A percentile compares a stretch with the other conserved stretches of the same genome.
phyloP scores from a whole-genome alignment of 1,140 invertebrate genomes.

The Danaus plexippus region DNA sequence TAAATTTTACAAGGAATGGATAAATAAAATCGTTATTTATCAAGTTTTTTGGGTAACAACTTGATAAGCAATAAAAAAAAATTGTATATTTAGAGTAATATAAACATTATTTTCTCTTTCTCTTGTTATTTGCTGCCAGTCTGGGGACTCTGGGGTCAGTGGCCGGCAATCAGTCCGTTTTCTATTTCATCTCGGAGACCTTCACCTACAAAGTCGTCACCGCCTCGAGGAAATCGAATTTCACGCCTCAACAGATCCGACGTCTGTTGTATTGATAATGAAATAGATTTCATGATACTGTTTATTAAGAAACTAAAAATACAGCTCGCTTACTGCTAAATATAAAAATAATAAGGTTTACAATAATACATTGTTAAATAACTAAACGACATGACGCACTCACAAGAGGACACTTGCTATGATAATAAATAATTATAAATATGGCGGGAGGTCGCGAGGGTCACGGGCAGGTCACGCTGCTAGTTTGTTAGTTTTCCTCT shows the following conservation, averaged over 20 bases:
- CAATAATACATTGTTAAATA: conserved; percentile 26
- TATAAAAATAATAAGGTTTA: conserved; percentile 57
- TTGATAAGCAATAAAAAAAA: no score
- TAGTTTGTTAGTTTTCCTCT: conserved; percentile 26
- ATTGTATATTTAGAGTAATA: no score
- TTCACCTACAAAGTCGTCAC: conserved; percentile 49
- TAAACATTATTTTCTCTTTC: no score
- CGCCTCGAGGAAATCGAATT: conserved; percentile 54
- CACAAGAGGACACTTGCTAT: conserved; percentile 8
- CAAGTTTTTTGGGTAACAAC: no score
- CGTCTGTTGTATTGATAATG: conserved; percentile 43
- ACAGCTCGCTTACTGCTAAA: conserved; percentile 50
- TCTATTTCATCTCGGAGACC: conserved; percentile 48
- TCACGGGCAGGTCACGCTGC: conserved; percentile 24
- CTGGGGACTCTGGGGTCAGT: conserved; percentile 17
- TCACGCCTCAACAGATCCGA: conserved; percentile 47
- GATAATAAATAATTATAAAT: conserved; percentile 52
- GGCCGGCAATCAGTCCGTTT: conserved; percentile 34
- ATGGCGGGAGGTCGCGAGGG: conserved; percentile 42
- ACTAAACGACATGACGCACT: conserved; percentile 37
- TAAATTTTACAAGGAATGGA: no score
- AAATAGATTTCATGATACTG: conserved; percentile 57
- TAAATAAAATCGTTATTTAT: no score
- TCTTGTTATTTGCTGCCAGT: background rate
- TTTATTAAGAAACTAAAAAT: conserved; percentile 66